Conservation (phyloP, 2,113 vertebrate species). For the Mohoua ochrocephala region DNA sequence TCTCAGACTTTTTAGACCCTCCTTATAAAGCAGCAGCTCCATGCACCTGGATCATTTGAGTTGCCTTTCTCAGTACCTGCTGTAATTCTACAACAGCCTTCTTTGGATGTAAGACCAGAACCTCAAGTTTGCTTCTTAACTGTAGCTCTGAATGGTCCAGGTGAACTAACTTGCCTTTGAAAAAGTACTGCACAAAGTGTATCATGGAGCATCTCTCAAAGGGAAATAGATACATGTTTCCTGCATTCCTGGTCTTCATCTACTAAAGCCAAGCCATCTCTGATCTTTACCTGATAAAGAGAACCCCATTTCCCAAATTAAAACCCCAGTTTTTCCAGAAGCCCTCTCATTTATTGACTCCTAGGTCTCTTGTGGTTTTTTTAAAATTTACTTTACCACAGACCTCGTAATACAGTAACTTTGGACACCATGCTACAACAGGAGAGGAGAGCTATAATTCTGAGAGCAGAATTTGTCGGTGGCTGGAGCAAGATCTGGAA, state of each 20-base stretch:
- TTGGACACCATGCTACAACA: not conserved
- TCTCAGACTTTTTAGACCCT: not conserved
- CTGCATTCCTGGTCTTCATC: not conserved
- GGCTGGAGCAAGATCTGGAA: not conserved
- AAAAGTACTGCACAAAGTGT: not conserved
- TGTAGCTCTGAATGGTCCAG: not conserved
- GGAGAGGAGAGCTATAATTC: not conserved
- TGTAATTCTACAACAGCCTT: not conserved
- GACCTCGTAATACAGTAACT: not conserved
- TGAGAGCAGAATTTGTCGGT: not conserved
- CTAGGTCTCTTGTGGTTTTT: not conserved
- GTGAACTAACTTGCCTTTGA: not conserved
- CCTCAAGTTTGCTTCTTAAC: not conserved
- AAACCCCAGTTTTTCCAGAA: not conserved
- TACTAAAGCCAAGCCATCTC: not conserved
- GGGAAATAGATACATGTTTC: rapidly evolving
- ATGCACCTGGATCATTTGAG: not conserved
- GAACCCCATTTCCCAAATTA: not conserved
- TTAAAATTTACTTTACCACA: not conserved
- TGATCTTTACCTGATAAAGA: not conserved
- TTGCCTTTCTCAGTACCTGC: not conserved
- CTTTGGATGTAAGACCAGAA: not conserved
- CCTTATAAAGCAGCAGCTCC: not conserved
- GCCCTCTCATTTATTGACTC: not conserved
- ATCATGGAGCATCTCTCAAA: not conserved